phyloP scores from a whole-genome alignment of 2,113 vertebrate species.

The Upupa epops region DNA sequence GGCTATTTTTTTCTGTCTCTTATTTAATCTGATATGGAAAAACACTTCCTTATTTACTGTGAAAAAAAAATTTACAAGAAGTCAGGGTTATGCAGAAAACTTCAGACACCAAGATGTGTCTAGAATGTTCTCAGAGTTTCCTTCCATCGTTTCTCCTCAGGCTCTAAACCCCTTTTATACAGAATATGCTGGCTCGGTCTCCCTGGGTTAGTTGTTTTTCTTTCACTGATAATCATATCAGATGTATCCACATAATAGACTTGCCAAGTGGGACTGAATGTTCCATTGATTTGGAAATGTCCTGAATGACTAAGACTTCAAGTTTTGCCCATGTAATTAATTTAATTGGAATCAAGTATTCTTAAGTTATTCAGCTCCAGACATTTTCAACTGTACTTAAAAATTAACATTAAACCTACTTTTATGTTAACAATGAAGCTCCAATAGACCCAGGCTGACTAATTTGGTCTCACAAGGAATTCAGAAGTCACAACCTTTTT shows the following conservation, averaged over 20 bases:
- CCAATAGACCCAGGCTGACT: not conserved
- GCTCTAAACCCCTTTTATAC: not conserved
- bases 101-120: not conserved
- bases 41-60: not conserved
- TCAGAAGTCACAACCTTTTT: not conserved
- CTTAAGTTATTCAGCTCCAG: not conserved
- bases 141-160: not conserved
- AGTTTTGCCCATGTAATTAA: constrained; percentile 17
- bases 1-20: not conserved
- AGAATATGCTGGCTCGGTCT: not conserved
- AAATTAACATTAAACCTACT: not conserved
- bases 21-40: not conserved
- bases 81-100: not conserved
- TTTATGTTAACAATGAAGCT: not conserved
- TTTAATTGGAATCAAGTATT: constrained; percentile 27
- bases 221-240: not conserved
- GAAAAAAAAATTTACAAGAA: not conserved
- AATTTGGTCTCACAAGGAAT: not conserved
- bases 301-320: not conserved
- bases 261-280: not conserved
- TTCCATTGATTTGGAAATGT: constrained; percentile 4
- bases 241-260: not conserved
- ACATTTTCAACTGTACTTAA: not conserved
- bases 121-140: not conserved
- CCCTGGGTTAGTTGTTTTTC: not conserved